Evolutionary conservation across 1,140 invertebrate genomes (phyloP).

Genomic region (Musca domestica): DNA sequence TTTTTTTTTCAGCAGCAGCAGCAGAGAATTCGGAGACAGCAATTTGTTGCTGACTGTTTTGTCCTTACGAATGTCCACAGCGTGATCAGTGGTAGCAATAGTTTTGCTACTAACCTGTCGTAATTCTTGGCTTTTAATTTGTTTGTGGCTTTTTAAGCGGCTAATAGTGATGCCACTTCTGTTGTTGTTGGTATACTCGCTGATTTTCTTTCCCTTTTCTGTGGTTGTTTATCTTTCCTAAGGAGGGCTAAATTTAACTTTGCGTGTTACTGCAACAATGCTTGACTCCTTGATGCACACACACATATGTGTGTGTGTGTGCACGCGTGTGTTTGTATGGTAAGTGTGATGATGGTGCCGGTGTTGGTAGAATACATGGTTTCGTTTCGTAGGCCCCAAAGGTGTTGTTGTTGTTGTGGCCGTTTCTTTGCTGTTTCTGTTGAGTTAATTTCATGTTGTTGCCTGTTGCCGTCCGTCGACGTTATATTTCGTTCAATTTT

Average conservation of each 20-base stretch:
- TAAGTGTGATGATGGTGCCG: too few relatives aligned
- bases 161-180: not conserved
- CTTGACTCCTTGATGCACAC: too few relatives aligned
- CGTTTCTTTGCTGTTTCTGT: not conserved
- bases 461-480: not conserved
- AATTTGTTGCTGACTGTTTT: conserved; percentile 10
- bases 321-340: too few relatives aligned
- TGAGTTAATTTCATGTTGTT: conserved; percentile 7
- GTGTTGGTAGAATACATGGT: conserved; percentile 8
- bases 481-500: not conserved
- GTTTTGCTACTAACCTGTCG: conserved; percentile 23
- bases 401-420: not conserved
- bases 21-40: not conserved
- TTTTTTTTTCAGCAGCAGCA: not conserved
- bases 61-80: not conserved
- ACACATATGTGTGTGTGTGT: too few relatives aligned
- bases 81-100: conserved; percentile 17
- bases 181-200: not conserved
- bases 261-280: conserved; percentile 8
- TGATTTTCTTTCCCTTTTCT: not conserved
- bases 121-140: conserved; percentile 23
- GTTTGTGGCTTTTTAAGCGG: conserved; percentile 3
- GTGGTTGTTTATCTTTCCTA: conserved; percentile 6
- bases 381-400: not conserved
- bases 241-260: not conserved